A percentile compares a stretch with the other conserved stretches of the same genome.
phyloP scores from a whole-genome alignment of 2,113 vertebrate species.

The Erythrolamprus reginae region DNA sequence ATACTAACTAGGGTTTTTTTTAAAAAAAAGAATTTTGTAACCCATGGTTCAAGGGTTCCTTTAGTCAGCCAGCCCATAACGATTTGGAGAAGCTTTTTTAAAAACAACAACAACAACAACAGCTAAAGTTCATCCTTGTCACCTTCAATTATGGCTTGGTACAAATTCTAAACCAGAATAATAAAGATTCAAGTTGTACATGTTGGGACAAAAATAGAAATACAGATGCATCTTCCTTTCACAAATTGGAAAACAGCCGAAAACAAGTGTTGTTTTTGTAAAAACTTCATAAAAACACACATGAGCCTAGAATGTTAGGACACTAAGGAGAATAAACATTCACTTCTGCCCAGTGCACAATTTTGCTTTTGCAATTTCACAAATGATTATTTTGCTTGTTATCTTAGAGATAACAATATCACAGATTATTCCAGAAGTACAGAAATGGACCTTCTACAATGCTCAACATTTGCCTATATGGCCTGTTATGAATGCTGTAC shows the following conservation, averaged over 20 bases:
- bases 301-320: not conserved
- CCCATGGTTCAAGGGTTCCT: not conserved
- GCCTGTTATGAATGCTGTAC: not conserved
- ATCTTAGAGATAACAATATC: not conserved
- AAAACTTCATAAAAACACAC: not conserved
- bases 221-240: not conserved
- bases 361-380: not conserved
- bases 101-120: too few species aligned
- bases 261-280: not conserved
- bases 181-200: not conserved
- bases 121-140: not conserved
- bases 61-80: not conserved
- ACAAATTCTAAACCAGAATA: not conserved
- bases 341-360: not conserved
- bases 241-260: not conserved
- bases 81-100: not conserved
- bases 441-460: not conserved
- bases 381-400: not conserved
- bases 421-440: not conserved
- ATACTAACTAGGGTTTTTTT: not conserved
- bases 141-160: not conserved
- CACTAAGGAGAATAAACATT: not conserved
- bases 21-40: not conserved
- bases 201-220: not conserved
- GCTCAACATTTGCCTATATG: not conserved